phyloP scores from a whole-genome alignment of 2,797 vertebrate genomes.

The Silurus aristotelis region DNA sequence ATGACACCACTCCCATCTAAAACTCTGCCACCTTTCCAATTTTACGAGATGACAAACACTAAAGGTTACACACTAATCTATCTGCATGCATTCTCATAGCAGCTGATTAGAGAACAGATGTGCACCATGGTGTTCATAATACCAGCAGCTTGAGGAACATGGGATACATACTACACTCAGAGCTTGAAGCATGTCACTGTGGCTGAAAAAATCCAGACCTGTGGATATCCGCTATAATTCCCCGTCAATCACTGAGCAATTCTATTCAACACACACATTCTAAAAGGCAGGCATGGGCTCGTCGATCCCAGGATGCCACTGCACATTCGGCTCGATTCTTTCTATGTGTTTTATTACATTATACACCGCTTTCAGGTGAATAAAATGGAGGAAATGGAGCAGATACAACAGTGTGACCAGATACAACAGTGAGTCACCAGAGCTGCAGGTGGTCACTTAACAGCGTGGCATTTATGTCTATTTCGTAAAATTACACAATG shows the following conservation, averaged over 20 bases:
- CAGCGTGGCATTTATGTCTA: background rate
- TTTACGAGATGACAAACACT: conserved; percentile 9
- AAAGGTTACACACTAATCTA: conserved; percentile 10
- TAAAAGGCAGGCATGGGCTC: conserved; percentile 68
- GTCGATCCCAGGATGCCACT: conserved; percentile 43
- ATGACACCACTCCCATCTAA: conserved; percentile 35
- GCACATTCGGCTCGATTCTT: conserved; percentile 59
- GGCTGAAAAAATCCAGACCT: conserved; percentile 22
- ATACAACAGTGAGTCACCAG: conserved; percentile 31
- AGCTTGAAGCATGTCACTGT: background rate
- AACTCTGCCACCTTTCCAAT: conserved; percentile 26
- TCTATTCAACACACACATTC: conserved; percentile 57
- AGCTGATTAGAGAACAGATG: conserved; percentile 9
- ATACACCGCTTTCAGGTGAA: background rate
- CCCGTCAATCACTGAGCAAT: conserved; percentile 29
- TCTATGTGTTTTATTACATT: conserved; percentile 42
- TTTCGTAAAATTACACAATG: conserved; percentile 2
- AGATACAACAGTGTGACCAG: background rate
- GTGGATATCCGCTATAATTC: conserved; percentile 32
- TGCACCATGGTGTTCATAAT: background rate
- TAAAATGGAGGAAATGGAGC: background rate
- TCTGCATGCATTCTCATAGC: background rate
- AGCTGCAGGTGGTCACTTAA: conserved; percentile 32
- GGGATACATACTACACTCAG: background rate
- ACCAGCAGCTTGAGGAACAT: conserved; percentile 14